Evolutionary conservation across 2,797 vertebrate genomes (phyloP).

Genomic region (Falco concolor): DNA sequence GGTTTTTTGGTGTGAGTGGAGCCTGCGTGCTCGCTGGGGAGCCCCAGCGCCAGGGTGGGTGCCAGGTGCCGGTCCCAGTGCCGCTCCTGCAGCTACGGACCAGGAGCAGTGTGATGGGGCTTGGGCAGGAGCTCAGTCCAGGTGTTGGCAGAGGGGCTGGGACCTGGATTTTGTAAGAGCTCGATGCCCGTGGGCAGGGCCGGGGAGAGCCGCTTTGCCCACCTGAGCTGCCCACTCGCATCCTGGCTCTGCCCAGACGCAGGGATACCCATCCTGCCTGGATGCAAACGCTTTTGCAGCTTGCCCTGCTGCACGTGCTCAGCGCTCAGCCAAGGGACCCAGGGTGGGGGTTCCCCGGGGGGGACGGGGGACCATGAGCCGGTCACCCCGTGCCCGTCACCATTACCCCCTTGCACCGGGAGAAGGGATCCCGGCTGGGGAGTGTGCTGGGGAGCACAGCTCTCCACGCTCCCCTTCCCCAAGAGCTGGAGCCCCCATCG

Average conservation of each 20-base stretch:
- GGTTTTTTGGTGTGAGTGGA: fast-evolving
- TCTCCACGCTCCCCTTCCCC: fast-evolving
- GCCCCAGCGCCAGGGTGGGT: neutral
- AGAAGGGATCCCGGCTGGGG: neutral
- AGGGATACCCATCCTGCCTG: fast-evolving
- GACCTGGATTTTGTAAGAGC: fast-evolving
- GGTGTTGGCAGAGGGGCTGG: fast-evolving
- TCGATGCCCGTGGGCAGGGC: fast-evolving
- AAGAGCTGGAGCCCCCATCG: fast-evolving
- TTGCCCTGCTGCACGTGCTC: fast-evolving
- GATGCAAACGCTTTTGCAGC: neutral
- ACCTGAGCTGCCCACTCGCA: fast-evolving
- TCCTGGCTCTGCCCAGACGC: neutral
- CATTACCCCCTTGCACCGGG: too few species aligned
- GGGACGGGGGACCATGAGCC: too few species aligned
- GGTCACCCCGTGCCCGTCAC: neutral
- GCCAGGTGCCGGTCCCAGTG: neutral
- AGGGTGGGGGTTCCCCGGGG: fast-evolving
- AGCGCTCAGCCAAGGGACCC: neutral
- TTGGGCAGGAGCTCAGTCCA: fast-evolving
- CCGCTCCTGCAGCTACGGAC: fast-evolving
- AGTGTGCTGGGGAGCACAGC: neutral
- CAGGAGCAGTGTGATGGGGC: fast-evolving
- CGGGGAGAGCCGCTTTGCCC: neutral
- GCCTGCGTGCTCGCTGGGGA: fast-evolving